Evolutionary conservation across 2,113 vertebrate species (phyloP), one percentile per base, ranked within the genome.

Genomic region (Pipra filicauda): DNA sequence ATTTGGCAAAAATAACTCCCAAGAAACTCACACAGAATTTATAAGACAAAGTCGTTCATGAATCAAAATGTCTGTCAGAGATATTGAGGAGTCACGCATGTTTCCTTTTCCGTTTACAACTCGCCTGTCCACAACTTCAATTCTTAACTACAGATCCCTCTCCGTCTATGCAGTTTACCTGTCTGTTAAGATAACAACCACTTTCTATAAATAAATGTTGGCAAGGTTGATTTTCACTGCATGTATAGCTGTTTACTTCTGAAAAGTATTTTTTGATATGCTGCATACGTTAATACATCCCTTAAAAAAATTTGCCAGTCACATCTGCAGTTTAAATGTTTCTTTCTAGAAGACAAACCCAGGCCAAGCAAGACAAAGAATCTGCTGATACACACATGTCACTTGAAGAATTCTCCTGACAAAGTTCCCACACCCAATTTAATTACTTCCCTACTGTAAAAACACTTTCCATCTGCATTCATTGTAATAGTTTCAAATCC

Each of bases 401-500:
- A 98, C 98, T 97, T 96, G 96, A 98, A 97, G 97, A 98, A 98
- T 97, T 98, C 98, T 97, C 97, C 96, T 97, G 92, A 98, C 95
- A 96, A 98, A 97, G 94, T 97, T 96, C 97, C 97, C 98, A 98
- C 97, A 95, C 96, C 97, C 98, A 98, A 96, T 97, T 98, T 98
- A 98, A 98, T 98, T 97, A 98, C 92, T 98, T 98, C 97, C 96
- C 97, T 97, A 97, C 98, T 97, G 83, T 97, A 97, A 97, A 98
- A 98, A 98, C 96, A 97, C 97, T 97, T 97, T 97, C 97, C 97
- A 97, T 98, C 97, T 98, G 97, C 98, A 98, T 97, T 97, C 96
- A 97, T 97, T 98, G 94, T 97, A 96, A 98, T 97, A 93, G 94
- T 91, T 96, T 93, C 95, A 97, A 97, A 97, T 98, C 98, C 97